phyloP scores from a whole-genome alignment of 37 sponge, comb jelly and placozoan genomes.

The Axinella damicornis region DNA sequence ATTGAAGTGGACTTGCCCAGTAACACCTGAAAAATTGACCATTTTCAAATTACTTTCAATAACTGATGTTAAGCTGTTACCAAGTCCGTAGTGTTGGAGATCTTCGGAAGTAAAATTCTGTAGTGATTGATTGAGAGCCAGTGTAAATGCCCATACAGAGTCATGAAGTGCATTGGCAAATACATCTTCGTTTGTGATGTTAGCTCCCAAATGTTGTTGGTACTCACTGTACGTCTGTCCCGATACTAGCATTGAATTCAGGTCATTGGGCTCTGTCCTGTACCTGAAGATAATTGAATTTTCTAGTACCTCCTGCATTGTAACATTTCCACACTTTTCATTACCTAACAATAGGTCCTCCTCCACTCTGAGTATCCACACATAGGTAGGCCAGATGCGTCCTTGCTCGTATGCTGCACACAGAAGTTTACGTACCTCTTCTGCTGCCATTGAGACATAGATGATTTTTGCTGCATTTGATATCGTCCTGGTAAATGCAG shows the following conservation, averaged over 20 bases:
- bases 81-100: not conserved
- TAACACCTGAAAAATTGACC: conserved; percentile 26
- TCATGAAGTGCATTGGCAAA: conserved; percentile 36
- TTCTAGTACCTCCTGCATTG: conserved; percentile 27
- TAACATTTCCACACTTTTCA: not conserved
- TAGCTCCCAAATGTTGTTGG: not conserved
- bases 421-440: conserved; percentile 3
- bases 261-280: too few species aligned
- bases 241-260: too few species aligned
- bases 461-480: conserved; percentile 6
- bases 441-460: conserved; percentile 1
- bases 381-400: conserved; percentile 32
- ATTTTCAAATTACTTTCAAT: not conserved
- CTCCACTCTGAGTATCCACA: conserved; percentile 28
- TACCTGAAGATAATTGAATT: not conserved
- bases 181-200: not conserved
- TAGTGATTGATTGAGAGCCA: conserved; percentile 50
- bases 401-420: too few species aligned
- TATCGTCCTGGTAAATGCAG: too few species aligned
- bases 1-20: conserved; percentile 19
- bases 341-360: not conserved
- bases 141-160: conserved; percentile 48
- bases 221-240: too few species aligned
- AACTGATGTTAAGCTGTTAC: conserved; percentile 14
- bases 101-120: too few species aligned